These are phyloP conservation scores for Scelioninae gen. 1 DNA, from an alignment of 2,888 invertebrate genomes.

Conservation along the genomic window DNA sequence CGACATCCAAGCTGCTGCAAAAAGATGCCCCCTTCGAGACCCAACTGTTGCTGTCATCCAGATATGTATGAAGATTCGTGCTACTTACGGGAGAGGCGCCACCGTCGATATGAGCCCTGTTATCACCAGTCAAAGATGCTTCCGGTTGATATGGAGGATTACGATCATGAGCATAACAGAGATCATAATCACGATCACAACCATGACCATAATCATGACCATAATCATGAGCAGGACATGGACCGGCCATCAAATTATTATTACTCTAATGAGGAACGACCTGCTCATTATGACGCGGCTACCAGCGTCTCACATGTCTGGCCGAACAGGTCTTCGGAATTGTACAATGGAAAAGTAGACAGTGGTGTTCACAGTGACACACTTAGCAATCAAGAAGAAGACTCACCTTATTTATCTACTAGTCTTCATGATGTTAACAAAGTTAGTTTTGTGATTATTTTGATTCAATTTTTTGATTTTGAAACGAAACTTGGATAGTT, in stretches of 20 bases:
- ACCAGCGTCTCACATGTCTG: constrained; percentile 24
- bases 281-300: background rate
- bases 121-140: background rate
- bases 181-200: background rate
- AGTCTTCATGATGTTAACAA: constrained; percentile 16
- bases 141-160: constrained; percentile 5
- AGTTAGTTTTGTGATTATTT: constrained; percentile 13
- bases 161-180: constrained; percentile 1
- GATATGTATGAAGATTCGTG: constrained; percentile 30
- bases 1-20: constrained; percentile 27
- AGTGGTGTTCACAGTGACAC: constrained; percentile 48
- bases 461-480: too few species aligned
- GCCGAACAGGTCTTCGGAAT: constrained; percentile 21
- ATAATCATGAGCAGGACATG: constrained; percentile 4
- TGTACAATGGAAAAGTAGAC: constrained; percentile 46
- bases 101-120: constrained; percentile 22
- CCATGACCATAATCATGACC: background rate
- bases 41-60: constrained; percentile 7
- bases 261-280: constrained; percentile 13
- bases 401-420: background rate
- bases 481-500: too few species aligned
- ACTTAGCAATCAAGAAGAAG: constrained; percentile 46
- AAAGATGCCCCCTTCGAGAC: background rate
- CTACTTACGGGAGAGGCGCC: constrained; percentile 23
- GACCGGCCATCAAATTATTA: background rate